These are phyloP conservation scores for Serinus canaria DNA, from an alignment of 2,113 vertebrate species.

Conservation along the genomic window DNA sequence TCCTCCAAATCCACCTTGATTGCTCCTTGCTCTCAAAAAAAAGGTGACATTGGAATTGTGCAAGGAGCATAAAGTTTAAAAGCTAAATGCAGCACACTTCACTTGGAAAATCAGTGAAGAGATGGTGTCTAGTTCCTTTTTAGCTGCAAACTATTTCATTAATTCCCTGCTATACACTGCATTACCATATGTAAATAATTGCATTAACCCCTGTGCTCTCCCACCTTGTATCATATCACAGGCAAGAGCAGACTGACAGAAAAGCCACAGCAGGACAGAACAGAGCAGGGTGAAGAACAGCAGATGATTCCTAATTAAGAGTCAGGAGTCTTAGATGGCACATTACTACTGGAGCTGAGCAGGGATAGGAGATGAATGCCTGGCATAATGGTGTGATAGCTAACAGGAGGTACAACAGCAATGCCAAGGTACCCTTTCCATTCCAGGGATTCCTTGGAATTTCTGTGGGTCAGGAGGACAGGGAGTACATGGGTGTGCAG, in stretches of 20 bases:
- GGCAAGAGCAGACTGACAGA: conserved; percentile 36
- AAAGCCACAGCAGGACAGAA: background rate
- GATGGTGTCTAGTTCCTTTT: background rate
- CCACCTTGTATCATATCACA: conserved; percentile 26
- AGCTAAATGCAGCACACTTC: background rate
- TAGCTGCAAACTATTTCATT: background rate
- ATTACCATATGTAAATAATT: conserved; percentile 56
- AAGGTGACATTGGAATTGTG: background rate
- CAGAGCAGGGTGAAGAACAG: background rate
- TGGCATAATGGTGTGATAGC: background rate
- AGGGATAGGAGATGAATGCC: background rate
- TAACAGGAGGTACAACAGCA: background rate
- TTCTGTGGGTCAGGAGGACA: background rate
- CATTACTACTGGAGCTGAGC: conserved; percentile 24
- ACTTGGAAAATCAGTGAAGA: background rate
- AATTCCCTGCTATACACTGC: background rate
- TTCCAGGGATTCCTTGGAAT: background rate
- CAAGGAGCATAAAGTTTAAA: background rate
- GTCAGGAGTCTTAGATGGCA: conserved; percentile 11
- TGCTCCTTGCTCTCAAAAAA: background rate
- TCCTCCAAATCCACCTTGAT: background rate
- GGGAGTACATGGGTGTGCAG: fast-evolving
- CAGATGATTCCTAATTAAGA: conserved; percentile 48
- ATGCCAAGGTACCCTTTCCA: background rate
- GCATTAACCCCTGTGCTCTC: conserved; percentile 45